A percentile compares a stretch with the other conserved stretches of the same genome.
phyloP scores from a whole-genome alignment of 2,888 invertebrate species.

The Eristalis pertinax region DNA sequence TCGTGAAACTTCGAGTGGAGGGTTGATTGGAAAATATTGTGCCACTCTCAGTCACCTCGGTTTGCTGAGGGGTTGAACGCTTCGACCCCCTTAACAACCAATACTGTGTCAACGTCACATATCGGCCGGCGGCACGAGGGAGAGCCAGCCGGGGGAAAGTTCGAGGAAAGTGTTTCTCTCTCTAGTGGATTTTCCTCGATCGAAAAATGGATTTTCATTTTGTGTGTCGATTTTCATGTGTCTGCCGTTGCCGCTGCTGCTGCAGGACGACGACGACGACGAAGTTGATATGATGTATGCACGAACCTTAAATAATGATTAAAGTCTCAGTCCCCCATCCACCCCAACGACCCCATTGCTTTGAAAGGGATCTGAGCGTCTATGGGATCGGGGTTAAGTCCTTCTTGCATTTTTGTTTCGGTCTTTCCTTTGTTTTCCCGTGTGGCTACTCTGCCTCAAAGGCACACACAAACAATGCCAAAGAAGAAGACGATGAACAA shows the following conservation, averaged over 20 bases:
- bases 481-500: conserved; percentile 4
- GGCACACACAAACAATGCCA: conserved; percentile 4
- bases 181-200: conserved; percentile 41
- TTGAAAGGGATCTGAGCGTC: conserved; percentile 24
- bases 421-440: conserved; percentile 7
- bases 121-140: too few species aligned
- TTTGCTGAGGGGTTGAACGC: background rate
- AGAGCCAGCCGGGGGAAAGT: too few species aligned
- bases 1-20: conserved; percentile 23
- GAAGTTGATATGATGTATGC: conserved; percentile 38
- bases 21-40: conserved; percentile 50
- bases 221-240: conserved; percentile 42
- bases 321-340: background rate
- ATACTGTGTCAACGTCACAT: conserved; percentile 1
- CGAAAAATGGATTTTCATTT: conserved; percentile 43
- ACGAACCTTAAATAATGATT: conserved; percentile 44
- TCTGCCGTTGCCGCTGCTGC: background rate
- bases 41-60: conserved; percentile 14
- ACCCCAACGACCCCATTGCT: background rate
- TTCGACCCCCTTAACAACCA: background rate
- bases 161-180: conserved; percentile 8
- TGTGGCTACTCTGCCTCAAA: conserved; percentile 3
- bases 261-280: background rate
- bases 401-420: conserved; percentile 23
- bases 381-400: conserved; percentile 39